Conservation (phyloP, 2,113 vertebrate genomes). For the Seriola dumerili region DNA sequence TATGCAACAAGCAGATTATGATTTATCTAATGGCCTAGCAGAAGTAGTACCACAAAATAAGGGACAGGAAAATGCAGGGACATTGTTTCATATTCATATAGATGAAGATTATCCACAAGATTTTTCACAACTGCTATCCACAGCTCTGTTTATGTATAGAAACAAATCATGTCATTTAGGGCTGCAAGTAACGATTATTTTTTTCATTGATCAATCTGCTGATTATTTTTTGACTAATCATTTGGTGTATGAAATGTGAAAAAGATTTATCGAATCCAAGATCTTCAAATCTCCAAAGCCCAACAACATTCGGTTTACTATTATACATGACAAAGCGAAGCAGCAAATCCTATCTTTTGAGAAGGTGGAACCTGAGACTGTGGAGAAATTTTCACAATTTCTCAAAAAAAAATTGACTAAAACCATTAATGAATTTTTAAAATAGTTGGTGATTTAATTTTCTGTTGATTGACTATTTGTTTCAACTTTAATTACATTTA, state of each 20-base stretch:
- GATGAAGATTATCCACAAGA: background rate
- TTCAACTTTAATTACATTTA: background rate
- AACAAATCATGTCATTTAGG: background rate
- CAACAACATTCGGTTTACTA: background rate
- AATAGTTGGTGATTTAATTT: background rate
- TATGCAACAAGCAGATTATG: background rate
- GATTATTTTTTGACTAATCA: too few species aligned
- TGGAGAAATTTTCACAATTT: too few species aligned
- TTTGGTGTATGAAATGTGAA: background rate
- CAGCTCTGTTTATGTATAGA: background rate
- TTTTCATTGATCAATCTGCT: too few species aligned
- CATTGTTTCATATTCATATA: background rate
- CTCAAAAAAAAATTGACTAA: too few species aligned
- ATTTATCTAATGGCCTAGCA: background rate
- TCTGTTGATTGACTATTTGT: too few species aligned
- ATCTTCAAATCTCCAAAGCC: too few species aligned
- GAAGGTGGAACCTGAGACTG: too few species aligned
- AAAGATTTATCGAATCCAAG: background rate
- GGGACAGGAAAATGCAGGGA: background rate
- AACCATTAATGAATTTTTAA: background rate
- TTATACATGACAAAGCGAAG: background rate
- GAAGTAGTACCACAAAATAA: background rate
- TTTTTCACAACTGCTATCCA: background rate
- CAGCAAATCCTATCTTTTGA: background rate
- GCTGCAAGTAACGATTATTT: too few species aligned